Base-by-base conservation (phyloP, 92 coral and sea anemone species). In the Heliopora coerulea region DNA sequence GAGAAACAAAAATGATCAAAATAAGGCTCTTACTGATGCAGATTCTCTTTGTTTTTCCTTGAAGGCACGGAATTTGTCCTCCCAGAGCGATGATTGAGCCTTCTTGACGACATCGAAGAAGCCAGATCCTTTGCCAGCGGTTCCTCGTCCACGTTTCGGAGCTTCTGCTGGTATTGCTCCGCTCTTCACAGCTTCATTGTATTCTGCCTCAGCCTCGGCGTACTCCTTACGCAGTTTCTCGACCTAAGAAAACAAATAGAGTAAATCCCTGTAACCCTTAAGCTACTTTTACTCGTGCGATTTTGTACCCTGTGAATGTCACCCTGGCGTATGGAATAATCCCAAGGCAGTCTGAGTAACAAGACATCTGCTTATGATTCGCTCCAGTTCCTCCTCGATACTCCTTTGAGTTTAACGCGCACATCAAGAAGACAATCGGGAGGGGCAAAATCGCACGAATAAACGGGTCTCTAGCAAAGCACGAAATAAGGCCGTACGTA, bases 61-160 rank as follows among this genome's bases (percentile, higher is more conserved):
- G 96, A 93, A 90, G 15, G 98, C 98, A 72, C 84, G 86, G 75
- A 93, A 93, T 54, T 93, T 93, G 68, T 93, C 98, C 83, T 93
- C 98, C 98, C 98, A 93, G 0, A 96, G 91, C 9, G 98, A 96
- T 11, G 96, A 87, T 60, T 93, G 98, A 10, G 98, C 98, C 73
- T 93, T 93, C 69, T 91, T 91, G 58, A 93, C 98, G 18, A 93
- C 96, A 74, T 90, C 91, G 26, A 93, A 89, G 67, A 93, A 93
- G 59, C 95, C 95, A 59, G 96, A 91, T 73, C 89, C 84, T 86
- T 89, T 70, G 13, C 62, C 77, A 23, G 56, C 77, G 10, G 62
- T 50, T 48, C 77, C 77, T 70, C 77, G 77, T 39, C 77, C 77
- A 12, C 77, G 77, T 70, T 70, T 70, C 0, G 77, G 77, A 8